A percentile compares a stretch with the other conserved stretches of the same genome.
phyloP scores from a whole-genome alignment of 2,888 invertebrate genomes.

The Pemphredon lugubris region DNA sequence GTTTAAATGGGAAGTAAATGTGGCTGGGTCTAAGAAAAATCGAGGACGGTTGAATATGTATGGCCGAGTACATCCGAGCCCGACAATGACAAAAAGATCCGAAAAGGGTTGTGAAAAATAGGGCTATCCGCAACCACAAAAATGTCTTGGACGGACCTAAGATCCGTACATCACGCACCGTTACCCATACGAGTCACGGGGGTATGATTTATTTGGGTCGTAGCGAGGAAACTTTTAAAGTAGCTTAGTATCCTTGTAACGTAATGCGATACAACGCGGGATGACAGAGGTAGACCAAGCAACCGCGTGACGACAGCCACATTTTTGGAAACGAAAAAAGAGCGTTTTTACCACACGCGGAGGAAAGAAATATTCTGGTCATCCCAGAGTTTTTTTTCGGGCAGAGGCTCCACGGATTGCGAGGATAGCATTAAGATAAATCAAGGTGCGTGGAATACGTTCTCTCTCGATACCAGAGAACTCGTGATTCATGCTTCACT shows the following conservation, averaged over 20 bases:
- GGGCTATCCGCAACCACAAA: conserved; percentile 50
- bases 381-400: too few relatives aligned
- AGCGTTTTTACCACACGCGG: too few relatives aligned
- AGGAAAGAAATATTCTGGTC: too few relatives aligned
- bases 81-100: not conserved
- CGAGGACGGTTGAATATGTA: conserved; percentile 12
- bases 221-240: conserved; percentile 53
- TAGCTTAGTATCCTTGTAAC: conserved; percentile 44
- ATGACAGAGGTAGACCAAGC: not conserved
- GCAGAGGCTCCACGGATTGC: too few relatives aligned
- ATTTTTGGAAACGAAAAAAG: not conserved
- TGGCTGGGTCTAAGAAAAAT: conserved; percentile 20
- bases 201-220: conserved; percentile 52
- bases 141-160: conserved; percentile 42
- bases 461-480: too few relatives aligned
- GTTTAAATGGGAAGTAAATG: too few relatives aligned
- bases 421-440: too few relatives aligned
- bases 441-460: too few relatives aligned
- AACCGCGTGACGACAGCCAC: not conserved
- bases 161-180: conserved; percentile 44
- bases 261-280: conserved; percentile 26
- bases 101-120: conserved; percentile 41
- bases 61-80: not conserved
- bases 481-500: too few relatives aligned
- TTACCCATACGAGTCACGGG: conserved; percentile 44